Percentiles rank a stretch among this genome's conserved stretches.
Evolutionary conservation across 2,888 invertebrate species (phyloP).

Genomic region (Lasioglossum calceatum): DNA sequence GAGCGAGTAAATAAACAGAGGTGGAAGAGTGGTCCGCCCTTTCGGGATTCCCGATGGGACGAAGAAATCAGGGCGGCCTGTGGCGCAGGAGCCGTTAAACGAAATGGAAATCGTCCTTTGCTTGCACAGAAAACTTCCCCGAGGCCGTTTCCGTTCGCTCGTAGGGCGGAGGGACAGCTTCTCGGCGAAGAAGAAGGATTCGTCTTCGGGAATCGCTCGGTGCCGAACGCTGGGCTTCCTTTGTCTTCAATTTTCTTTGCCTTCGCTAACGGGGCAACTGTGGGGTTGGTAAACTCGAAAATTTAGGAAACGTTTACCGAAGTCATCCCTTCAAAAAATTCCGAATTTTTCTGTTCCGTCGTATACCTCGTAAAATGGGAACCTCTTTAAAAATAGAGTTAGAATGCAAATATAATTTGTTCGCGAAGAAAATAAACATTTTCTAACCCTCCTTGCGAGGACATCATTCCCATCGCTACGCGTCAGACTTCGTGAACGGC

Average conservation of each 20-base stretch:
- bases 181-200: conserved; percentile 11
- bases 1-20: conserved; percentile 27
- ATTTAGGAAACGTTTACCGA: conserved; percentile 38
- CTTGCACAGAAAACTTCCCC: conserved; percentile 36
- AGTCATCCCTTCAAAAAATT: conserved; percentile 20
- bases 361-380: neutral
- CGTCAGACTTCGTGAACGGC: conserved; percentile 62
- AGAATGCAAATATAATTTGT: neutral
- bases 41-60: conserved; percentile 7
- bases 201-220: conserved; percentile 26
- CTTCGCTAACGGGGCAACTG: conserved; percentile 23
- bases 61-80: conserved; percentile 20
- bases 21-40: neutral
- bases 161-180: neutral
- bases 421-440: neutral
- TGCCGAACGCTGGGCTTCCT: neutral
- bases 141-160: neutral
- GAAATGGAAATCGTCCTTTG: conserved; percentile 47
- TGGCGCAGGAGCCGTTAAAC: conserved; percentile 26
- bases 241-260: conserved; percentile 36
- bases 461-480: conserved; percentile 55
- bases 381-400: neutral
- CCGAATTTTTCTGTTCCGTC: neutral
- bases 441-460: conserved; percentile 8
- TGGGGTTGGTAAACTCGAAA: conserved; percentile 30